A percentile compares a stretch with the other conserved stretches of the same genome.
Evolutionary conservation across 2,888 invertebrate genomes (phyloP).

Genomic region (Eudemis profundana): DNA sequence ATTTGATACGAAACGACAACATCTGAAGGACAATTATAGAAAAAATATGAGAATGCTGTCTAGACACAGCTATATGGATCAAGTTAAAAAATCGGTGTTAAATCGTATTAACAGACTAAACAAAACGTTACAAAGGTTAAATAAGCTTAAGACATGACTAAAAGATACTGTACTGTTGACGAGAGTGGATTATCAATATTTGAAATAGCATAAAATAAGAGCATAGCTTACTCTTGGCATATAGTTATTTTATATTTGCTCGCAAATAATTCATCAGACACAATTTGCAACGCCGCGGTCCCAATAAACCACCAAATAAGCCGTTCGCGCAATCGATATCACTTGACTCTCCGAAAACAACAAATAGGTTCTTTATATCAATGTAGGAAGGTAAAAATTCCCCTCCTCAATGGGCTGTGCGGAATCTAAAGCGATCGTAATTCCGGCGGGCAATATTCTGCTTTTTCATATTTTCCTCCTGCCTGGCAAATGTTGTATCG

Average conservation of each 20-base stretch:
- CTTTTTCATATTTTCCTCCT: conserved; percentile 83
- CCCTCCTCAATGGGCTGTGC: conserved; percentile 78
- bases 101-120: too few species aligned
- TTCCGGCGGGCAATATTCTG: conserved; percentile 82
- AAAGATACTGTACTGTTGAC: too few species aligned
- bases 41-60: too few species aligned
- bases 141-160: too few species aligned
- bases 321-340: conserved; percentile 63
- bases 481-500: conserved; percentile 77
- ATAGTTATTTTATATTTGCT: neutral
- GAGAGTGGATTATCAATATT: too few species aligned
- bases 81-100: too few species aligned
- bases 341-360: conserved; percentile 65
- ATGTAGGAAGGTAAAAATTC: conserved; percentile 82
- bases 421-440: conserved; percentile 83
- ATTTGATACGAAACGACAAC: too few species aligned
- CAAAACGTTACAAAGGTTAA: neutral
- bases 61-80: too few species aligned
- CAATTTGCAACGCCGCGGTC: conserved; percentile 29
- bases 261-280: conserved; percentile 24
- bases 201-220: too few species aligned
- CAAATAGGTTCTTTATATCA: conserved; percentile 81
- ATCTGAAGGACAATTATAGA: too few species aligned
- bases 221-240: too few species aligned
- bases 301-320: conserved; percentile 37